A percentile compares a stretch with the other conserved stretches of the same genome.
phyloP scores from a whole-genome alignment of 2,888 invertebrate genomes.

The Argyresthia goedartella region DNA sequence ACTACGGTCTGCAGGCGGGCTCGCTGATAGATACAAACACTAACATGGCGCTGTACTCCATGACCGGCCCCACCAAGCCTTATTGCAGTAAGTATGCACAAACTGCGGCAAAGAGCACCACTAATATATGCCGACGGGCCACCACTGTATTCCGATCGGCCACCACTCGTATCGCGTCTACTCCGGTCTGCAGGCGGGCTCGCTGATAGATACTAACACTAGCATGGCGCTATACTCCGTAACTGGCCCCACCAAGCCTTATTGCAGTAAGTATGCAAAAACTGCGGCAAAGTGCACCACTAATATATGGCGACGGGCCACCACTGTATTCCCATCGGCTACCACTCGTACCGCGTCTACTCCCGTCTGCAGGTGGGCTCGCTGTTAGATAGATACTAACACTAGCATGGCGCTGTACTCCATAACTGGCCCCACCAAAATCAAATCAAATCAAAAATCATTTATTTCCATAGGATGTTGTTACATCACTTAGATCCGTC shows the following conservation, averaged over 20 bases:
- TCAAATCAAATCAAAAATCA: no score
- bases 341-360: slow-evolving; percentile 70
- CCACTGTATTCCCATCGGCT: slow-evolving; percentile 56
- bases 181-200: slow-evolving; percentile 47
- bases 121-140: slow-evolving; percentile 70
- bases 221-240: slow-evolving; percentile 74
- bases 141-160: slow-evolving; percentile 50
- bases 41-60: slow-evolving; percentile 74
- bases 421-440: slow-evolving; percentile 76
- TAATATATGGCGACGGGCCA: slow-evolving; percentile 69
- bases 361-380: slow-evolving; percentile 50
- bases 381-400: slow-evolving; percentile 50
- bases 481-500: no score
- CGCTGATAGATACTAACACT: slow-evolving; percentile 52
- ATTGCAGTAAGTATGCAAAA: slow-evolving; percentile 78
- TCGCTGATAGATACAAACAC: slow-evolving; percentile 55
- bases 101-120: slow-evolving; percentile 77
- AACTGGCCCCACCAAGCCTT: slow-evolving; percentile 79
- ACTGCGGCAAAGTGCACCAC: slow-evolving; percentile 77
- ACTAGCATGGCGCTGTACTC: slow-evolving; percentile 74
- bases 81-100: slow-evolving; percentile 80
- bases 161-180: slow-evolving; percentile 71
- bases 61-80: slow-evolving; percentile 77
- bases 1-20: slow-evolving; percentile 53
- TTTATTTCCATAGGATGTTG: no score